Base-by-base conservation (phyloP, 2,797 vertebrate species). In the Margarornis squamiger region DNA sequence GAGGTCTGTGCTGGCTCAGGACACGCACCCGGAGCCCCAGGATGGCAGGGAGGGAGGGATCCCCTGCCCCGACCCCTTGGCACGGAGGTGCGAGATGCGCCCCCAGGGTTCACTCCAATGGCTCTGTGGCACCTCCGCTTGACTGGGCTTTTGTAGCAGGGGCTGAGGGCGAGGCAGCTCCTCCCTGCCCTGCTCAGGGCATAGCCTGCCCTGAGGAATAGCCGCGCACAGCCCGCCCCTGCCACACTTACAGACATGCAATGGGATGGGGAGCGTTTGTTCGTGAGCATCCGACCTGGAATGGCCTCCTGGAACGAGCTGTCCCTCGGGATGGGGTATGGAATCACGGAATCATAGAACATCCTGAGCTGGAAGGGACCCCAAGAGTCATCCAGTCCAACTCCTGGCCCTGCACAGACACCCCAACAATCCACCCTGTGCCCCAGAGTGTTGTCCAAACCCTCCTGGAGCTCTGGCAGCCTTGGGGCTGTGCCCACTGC, bases 151-250 rank as follows among this genome's bases (percentile, higher is more conserved):
- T 57, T 6, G 30, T 26, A 54, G 61, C 58, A 11, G 68, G 39
- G 59, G 1, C 49, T 0, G 11, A 62, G 39, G 71, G 59, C 9
- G 54, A 66, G 82, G 43, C 73, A 81, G 62, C 48, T 38, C 54
- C 62, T 52, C 5, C 0, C 61, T 9, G 55, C 54, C 6, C 3
- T 3, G 27, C 6, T 72, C 39, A 2, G 0, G n/a, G n/a, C n/a
- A n/a, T n/a, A n/a, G n/a, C n/a, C n/a, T n/a, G n/a, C n/a, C n/a
- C n/a, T n/a, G n/a, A n/a, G n/a, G 74, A 59, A 9, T 0, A n/a
- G 41, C 49, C 7, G 11, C 2, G 5, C 1, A 0, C 6, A 20
- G 13, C 45, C n/a, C 0, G 0, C 45, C 36, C 48, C 77, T 46
- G 74, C 49, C 65, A 18, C 58, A 6, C 32, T 7, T 70, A 71